Evolutionary conservation across 2,888 invertebrate species (phyloP), one percentile per base, ranked within the genome.

Genomic region (Drosophila conformis): DNA sequence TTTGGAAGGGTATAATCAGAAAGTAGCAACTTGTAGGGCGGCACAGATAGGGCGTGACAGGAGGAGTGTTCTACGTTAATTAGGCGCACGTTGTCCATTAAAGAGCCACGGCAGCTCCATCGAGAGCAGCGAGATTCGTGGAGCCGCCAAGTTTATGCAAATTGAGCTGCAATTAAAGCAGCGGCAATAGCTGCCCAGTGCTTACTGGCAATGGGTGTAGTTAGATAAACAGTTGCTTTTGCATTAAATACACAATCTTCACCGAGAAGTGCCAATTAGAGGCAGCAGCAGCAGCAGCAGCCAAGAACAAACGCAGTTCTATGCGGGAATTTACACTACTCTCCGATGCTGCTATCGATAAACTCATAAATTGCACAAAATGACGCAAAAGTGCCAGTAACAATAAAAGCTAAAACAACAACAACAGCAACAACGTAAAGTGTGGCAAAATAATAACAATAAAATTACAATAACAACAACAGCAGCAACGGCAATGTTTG

Each of bases 361-460:
- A 83, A 83, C 90, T 80, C 86, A 86, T 88, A 86, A 86, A 85
- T 85, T 85, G 90, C 77, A 78, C 56, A 69, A 88, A 89, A 76
- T 84, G 84, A 83, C 74, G 77, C 86, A 72, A 77, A 77, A 87
- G 66, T 76, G 80, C 52, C 86, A 68, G 56, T 65, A 62, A 67
- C 68, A 83, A 53, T 73, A 48, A 60, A 79, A 71, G 46, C 52
- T 61, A 54, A 29, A 62, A 18, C 67, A 65, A 54, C 57, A 69
- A 31, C 36, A 66, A 51, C 62, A 79, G 64, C 54, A 76, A 48
- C 36, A 60, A n/a, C 68, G 27, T 59, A 66, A 62, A 64, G 62
- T 77, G 67, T 68, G 69, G 81, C 75, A 84, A 70, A 87, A 82
- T 75, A 89, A 89, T 89, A 90, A 83, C 89, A 87, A 86, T 90